These are phyloP conservation scores for Tangara arthus DNA, from an alignment of 2,797 vertebrate genomes.

Conservation along the genomic window DNA sequence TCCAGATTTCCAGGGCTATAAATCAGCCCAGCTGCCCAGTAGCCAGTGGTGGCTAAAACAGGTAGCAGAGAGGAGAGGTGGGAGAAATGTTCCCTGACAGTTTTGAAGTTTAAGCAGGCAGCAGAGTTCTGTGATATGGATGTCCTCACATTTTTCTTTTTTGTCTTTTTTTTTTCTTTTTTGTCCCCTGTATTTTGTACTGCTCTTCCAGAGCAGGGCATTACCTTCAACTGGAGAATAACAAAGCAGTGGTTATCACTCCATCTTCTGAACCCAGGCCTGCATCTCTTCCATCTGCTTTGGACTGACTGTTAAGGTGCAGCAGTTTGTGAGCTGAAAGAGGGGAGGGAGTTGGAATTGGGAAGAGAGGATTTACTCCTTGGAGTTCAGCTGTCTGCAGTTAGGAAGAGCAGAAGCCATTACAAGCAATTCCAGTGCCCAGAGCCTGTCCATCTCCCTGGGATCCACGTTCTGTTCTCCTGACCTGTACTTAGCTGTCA, in stretches of 20 bases:
- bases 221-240: constrained; percentile 5
- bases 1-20: neutral
- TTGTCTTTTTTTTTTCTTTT: neutral
- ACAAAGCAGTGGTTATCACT: neutral
- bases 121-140: neutral
- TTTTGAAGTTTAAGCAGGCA: neutral
- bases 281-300: neutral
- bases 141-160: neutral
- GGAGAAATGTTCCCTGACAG: neutral
- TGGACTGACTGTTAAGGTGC: neutral
- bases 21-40: neutral
- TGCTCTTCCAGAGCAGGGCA: neutral
- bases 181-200: neutral
- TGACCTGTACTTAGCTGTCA: neutral
- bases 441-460: neutral
- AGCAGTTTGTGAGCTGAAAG: neutral
- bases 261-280: neutral
- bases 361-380: neutral
- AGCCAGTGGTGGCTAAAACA: neutral
- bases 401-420: neutral
- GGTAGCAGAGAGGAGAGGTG: neutral
- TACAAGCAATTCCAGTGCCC: neutral
- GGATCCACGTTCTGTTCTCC: neutral
- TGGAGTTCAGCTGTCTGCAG: neutral
- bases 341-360: neutral